Conservation (phyloP, 2,797 vertebrate species). For the Peromyscus eremicus region DNA sequence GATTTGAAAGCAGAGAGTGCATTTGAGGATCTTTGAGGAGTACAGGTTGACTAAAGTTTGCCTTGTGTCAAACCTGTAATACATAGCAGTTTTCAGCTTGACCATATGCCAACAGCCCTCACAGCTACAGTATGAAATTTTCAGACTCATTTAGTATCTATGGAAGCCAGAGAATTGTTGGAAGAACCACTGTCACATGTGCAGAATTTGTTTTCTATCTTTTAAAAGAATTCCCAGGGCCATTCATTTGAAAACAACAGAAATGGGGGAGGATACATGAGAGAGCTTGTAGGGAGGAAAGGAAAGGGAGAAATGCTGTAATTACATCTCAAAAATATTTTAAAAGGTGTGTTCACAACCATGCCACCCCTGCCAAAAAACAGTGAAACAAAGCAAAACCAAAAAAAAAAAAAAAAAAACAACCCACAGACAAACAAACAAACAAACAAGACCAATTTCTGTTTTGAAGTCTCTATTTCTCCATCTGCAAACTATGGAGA, state of each 20-base stretch:
- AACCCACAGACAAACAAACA: not conserved
- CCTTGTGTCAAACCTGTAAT: not conserved
- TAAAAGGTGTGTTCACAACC: not conserved
- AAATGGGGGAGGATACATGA: too few species aligned
- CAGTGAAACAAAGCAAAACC: not conserved
- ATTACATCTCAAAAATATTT: not conserved
- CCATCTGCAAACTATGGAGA: not conserved
- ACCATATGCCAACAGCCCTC: not conserved
- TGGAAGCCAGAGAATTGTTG: not conserved
- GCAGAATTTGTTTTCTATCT: not conserved
- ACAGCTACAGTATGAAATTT: not conserved
- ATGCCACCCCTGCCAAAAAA: not conserved
- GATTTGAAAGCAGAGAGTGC: not conserved
- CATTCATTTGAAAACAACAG: not conserved
- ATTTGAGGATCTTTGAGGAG: not conserved
- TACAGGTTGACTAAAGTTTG: not conserved
- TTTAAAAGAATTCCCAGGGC: not conserved
- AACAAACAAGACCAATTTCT: not conserved
- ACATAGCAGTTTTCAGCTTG: not conserved
- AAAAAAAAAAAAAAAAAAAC: too few species aligned
- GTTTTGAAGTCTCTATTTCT: not conserved
- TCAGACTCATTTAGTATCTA: not conserved
- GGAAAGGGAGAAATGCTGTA: not conserved
- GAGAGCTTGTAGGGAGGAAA: not conserved
- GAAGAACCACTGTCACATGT: not conserved